Conservation (phyloP, 2,888 invertebrate species). For the Pseudeuparius sepicola region DNA sequence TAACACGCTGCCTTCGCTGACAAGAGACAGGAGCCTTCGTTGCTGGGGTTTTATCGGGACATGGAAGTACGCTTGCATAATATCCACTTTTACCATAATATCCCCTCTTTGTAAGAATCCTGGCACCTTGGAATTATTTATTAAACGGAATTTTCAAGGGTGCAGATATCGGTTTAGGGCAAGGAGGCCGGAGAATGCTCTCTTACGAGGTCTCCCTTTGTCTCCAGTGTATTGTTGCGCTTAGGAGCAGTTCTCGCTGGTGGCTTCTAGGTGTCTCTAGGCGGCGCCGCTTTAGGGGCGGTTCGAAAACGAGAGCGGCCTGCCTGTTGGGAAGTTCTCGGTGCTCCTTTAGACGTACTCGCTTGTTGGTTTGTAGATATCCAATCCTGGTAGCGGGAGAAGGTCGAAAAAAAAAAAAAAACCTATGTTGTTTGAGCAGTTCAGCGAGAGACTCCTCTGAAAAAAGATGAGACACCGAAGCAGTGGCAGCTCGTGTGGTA, state of each 20-base stretch:
- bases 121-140: constrained; percentile 15
- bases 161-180: constrained; percentile 15
- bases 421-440: constrained; percentile 14
- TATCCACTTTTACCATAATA: constrained; percentile 20
- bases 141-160: constrained; percentile 16
- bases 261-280: too few relatives aligned
- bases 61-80: constrained; percentile 23
- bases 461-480: constrained; percentile 7
- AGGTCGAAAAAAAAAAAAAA: constrained; percentile 8
- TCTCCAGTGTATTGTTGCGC: too few relatives aligned
- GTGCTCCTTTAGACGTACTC: too few relatives aligned
- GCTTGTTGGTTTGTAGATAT: too few relatives aligned
- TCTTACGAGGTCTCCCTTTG: too few relatives aligned
- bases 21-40: constrained; percentile 17
- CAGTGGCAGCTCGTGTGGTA: too few relatives aligned
- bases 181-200: too few relatives aligned
- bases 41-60: constrained; percentile 16
- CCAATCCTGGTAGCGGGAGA: too few relatives aligned
- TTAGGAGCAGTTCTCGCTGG: too few relatives aligned
- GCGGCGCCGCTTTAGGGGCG: too few relatives aligned
- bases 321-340: too few relatives aligned
- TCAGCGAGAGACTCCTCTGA: constrained; percentile 10
- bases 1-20: constrained; percentile 14
- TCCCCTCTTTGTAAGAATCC: constrained; percentile 14
- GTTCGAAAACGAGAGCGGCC: too few relatives aligned